Percentiles rank a stretch among this genome's conserved stretches.
Evolutionary conservation across 1,140 invertebrate species (phyloP).

Genomic region (Aphelenchoides avenae): DNA sequence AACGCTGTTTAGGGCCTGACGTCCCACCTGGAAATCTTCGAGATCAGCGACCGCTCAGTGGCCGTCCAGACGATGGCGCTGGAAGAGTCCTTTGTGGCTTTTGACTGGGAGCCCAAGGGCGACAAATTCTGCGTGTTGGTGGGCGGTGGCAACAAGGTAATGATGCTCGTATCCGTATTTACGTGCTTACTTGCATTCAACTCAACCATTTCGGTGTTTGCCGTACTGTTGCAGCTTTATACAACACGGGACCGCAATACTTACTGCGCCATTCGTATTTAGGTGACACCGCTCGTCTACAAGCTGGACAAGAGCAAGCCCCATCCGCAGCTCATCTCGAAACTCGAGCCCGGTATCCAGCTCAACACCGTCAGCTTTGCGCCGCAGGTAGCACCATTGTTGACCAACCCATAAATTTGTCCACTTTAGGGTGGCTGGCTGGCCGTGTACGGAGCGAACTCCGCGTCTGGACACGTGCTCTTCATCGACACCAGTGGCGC

Average conservation of each 20-base stretch:
- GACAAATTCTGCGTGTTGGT: slow-evolving; percentile 57
- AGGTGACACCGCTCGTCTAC: slow-evolving; percentile 52
- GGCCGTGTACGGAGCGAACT: slow-evolving; percentile 44
- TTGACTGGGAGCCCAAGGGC: slow-evolving; percentile 93
- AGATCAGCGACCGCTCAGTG: slow-evolving; percentile 82
- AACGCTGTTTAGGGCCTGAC: slow-evolving; percentile 75
- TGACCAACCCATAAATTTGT: neutral
- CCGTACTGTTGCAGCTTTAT: too few relatives aligned
- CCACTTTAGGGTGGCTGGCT: slow-evolving; percentile 48
- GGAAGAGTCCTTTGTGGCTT: slow-evolving; percentile 74
- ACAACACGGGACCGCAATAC: too few relatives aligned
- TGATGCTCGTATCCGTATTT: too few relatives aligned
- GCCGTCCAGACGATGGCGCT: slow-evolving; percentile 81
- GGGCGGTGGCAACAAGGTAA: slow-evolving; percentile 42
- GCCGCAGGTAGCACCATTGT: slow-evolving; percentile 24
- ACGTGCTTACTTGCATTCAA: too few relatives aligned
- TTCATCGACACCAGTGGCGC: slow-evolving; percentile 53
- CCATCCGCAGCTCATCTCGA: slow-evolving; percentile 46
- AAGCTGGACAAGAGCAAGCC: slow-evolving; percentile 50
- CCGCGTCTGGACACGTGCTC: slow-evolving; percentile 46
- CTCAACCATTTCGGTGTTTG: too few relatives aligned
- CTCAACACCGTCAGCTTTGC: slow-evolving; percentile 52
- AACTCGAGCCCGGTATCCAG: slow-evolving; percentile 53
- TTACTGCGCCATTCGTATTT: too few relatives aligned
- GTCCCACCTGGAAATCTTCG: slow-evolving; percentile 98